Conservation (phyloP, 2,113 vertebrate genomes). For the Tylochromis polylepis region DNA sequence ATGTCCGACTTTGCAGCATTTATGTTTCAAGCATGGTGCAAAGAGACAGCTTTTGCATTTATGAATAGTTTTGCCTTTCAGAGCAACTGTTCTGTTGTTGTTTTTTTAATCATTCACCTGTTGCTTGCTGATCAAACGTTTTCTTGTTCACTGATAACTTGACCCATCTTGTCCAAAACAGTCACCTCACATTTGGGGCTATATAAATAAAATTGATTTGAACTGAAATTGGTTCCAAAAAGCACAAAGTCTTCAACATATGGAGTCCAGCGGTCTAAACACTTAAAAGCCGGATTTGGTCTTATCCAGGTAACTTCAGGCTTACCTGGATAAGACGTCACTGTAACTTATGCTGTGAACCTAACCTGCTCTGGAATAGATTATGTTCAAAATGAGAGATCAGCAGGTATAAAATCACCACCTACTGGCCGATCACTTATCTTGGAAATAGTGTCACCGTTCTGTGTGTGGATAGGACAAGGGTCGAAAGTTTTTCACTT, state of each 20-base stretch:
- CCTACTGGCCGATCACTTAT: accelerated
- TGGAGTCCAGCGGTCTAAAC: background rate
- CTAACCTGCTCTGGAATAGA: background rate
- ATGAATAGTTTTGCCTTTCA: accelerated
- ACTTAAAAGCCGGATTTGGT: background rate
- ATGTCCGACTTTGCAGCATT: background rate
- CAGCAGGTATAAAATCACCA: background rate
- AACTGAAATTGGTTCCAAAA: background rate
- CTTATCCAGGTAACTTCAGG: background rate
- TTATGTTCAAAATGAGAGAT: background rate
- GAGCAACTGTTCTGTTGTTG: accelerated
- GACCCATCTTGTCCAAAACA: background rate
- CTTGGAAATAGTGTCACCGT: accelerated
- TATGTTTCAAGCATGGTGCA: background rate
- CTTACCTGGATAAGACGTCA: accelerated
- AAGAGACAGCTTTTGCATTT: background rate
- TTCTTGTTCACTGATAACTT: background rate
- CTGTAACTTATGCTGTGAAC: accelerated
- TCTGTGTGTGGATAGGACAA: background rate
- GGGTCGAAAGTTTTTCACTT: background rate
- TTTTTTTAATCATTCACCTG: background rate
- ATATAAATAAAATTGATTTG: background rate
- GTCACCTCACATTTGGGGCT: background rate
- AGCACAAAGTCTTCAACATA: background rate
- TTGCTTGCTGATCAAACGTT: background rate